These are phyloP conservation scores for Drosophila algonquin DNA, from an alignment of 2,888 invertebrate species.

Conservation along the genomic window DNA sequence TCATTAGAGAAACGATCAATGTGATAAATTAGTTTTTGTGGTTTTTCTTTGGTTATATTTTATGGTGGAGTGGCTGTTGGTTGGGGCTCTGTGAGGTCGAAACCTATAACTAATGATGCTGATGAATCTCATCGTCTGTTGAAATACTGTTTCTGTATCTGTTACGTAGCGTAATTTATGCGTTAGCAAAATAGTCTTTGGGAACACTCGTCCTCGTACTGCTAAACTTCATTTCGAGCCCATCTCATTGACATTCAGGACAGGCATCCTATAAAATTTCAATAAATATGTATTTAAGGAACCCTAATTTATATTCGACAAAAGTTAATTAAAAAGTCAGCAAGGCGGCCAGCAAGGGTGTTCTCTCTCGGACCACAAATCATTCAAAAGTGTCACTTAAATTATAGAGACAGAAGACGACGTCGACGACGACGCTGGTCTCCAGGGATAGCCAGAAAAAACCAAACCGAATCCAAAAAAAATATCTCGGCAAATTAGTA, in stretches of 20 bases:
- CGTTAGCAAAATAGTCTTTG: conserved; percentile 21
- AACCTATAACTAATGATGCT: conserved; percentile 52
- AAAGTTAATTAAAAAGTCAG: conserved; percentile 56
- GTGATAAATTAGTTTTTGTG: conserved; percentile 51
- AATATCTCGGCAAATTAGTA: conserved; percentile 60
- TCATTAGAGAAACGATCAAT: conserved; percentile 43
- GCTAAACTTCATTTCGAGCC: conserved; percentile 3
- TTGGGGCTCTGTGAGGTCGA: conserved; percentile 7
- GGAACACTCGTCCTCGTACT: conserved; percentile 11
- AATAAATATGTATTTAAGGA: conserved; percentile 29
- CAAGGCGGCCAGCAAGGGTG: conserved; percentile 20
- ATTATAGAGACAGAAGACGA: conserved; percentile 27
- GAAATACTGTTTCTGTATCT: conserved; percentile 1
- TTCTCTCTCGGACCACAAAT: conserved; percentile 46
- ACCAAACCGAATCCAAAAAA: conserved; percentile 20
- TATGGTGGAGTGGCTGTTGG: background rate
- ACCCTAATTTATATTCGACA: conserved; percentile 34
- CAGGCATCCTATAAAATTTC: conserved; percentile 19
- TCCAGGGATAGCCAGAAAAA: conserved; percentile 22
- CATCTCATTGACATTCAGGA: background rate
- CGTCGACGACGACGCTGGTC: conserved; percentile 8
- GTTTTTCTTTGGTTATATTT: conserved; percentile 29
- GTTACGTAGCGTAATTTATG: conserved; percentile 33
- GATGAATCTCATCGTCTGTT: conserved; percentile 33
- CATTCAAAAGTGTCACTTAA: conserved; percentile 57